These are phyloP conservation scores for Morus bassanus DNA, from an alignment of 2,797 vertebrate genomes.

Conservation along the genomic window DNA sequence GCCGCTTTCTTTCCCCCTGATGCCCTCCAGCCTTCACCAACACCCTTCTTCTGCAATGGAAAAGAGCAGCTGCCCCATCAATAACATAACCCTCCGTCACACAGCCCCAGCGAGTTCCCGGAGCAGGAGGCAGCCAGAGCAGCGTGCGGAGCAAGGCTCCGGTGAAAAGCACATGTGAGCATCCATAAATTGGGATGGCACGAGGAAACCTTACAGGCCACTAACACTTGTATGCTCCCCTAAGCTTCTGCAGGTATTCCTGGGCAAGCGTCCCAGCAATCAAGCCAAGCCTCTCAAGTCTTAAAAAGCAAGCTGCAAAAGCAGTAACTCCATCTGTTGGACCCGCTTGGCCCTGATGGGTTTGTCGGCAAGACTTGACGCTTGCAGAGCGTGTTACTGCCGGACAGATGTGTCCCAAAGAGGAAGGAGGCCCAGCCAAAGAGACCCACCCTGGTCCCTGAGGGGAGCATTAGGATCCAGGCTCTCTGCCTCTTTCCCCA, in stretches of 20 bases:
- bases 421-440: background rate
- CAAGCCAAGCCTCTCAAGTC: background rate
- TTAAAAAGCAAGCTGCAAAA: background rate
- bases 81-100: background rate
- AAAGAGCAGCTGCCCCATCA: background rate
- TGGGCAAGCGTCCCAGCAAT: background rate
- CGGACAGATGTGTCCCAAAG: background rate
- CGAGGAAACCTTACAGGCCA: background rate
- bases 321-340: rapidly evolving
- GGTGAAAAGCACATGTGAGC: rapidly evolving
- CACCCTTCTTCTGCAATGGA: background rate
- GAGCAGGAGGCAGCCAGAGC: background rate
- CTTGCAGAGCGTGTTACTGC: background rate
- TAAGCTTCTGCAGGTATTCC: background rate
- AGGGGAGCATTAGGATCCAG: background rate
- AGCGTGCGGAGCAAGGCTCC: rapidly evolving
- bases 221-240: background rate
- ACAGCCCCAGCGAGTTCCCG: background rate
- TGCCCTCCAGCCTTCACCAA: background rate
- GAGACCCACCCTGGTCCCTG: rapidly evolving
- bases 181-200: background rate
- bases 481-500: background rate
- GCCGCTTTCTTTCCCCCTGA: background rate
- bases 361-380: background rate
- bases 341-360: rapidly evolving